Evolutionary conservation across 37 sponge, comb jelly and placozoan genomes (phyloP).

Genomic region (Lycopodina hypogea): DNA sequence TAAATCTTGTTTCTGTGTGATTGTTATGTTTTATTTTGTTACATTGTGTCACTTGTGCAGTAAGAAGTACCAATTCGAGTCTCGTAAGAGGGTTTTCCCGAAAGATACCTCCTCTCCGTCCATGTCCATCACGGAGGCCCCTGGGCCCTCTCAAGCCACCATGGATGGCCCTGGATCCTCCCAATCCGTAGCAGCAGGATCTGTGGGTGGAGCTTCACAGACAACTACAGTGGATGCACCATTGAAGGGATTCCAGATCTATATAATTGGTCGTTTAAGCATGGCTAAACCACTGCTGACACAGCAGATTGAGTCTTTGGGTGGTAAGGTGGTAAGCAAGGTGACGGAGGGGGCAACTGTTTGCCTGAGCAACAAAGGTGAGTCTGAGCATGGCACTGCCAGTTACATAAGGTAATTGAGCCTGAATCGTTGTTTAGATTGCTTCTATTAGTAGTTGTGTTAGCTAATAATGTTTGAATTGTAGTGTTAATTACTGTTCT

Average conservation of each 20-base stretch:
- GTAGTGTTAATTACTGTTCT: no score
- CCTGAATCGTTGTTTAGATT: no score
- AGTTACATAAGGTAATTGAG: no score
- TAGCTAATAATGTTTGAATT: no score
- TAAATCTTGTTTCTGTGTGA: background rate
- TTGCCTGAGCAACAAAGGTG: slow-evolving; percentile 68
- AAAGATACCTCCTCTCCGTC: slow-evolving; percentile 30
- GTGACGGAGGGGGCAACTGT: slow-evolving; percentile 52
- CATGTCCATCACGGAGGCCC: background rate
- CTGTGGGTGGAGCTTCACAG: background rate
- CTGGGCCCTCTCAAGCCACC: background rate
- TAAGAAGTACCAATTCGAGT: slow-evolving; percentile 55
- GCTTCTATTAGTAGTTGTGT: no score
- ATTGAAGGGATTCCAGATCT: slow-evolving; percentile 66
- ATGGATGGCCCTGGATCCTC: no score
- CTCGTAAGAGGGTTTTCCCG: slow-evolving; percentile 42
- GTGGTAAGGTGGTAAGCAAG: slow-evolving; percentile 57
- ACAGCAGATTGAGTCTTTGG: slow-evolving; percentile 43
- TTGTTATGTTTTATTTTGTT: background rate
- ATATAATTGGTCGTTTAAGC: slow-evolving; percentile 66
- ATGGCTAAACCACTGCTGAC: slow-evolving; percentile 48
- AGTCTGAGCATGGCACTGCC: no score
- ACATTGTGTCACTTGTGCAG: slow-evolving; percentile 18
- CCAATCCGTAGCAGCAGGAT: no score
- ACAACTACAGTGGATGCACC: slow-evolving; percentile 21